Percentiles rank a stretch among this genome's conserved stretches.
Evolutionary conservation across 2,797 vertebrate genomes (phyloP).

Genomic region (Cuculus canorus): DNA sequence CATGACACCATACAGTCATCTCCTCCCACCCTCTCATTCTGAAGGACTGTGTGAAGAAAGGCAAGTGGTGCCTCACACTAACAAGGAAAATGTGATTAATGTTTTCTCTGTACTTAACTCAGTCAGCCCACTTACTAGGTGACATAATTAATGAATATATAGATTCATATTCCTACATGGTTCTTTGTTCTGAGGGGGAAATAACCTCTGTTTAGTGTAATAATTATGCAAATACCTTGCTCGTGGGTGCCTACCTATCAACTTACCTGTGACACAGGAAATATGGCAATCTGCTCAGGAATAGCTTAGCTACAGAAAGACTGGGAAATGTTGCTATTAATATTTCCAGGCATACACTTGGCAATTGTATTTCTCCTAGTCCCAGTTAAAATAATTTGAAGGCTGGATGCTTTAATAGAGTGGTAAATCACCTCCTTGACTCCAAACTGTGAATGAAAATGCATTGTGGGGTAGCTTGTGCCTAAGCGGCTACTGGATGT

Average conservation of each 20-base stretch:
- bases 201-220: neutral
- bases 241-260: neutral
- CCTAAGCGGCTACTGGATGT: neutral
- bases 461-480: no score
- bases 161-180: neutral
- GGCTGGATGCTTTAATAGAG: neutral
- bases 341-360: neutral
- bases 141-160: neutral
- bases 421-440: neutral
- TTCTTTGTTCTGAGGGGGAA: neutral
- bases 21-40: neutral
- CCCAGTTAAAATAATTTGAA: neutral
- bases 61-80: neutral
- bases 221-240: neutral
- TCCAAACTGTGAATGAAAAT: neutral
- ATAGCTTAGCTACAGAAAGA: neutral
- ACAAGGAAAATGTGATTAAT: neutral
- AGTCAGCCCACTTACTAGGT: neutral
- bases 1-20: fast-evolving
- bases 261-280: neutral
- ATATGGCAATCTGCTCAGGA: neutral
- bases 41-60: neutral
- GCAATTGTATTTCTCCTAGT: neutral
- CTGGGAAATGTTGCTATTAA: neutral
- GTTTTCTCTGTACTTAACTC: neutral